phyloP scores from a whole-genome alignment of 2,888 invertebrate genomes.

The Apodemia duryi region DNA sequence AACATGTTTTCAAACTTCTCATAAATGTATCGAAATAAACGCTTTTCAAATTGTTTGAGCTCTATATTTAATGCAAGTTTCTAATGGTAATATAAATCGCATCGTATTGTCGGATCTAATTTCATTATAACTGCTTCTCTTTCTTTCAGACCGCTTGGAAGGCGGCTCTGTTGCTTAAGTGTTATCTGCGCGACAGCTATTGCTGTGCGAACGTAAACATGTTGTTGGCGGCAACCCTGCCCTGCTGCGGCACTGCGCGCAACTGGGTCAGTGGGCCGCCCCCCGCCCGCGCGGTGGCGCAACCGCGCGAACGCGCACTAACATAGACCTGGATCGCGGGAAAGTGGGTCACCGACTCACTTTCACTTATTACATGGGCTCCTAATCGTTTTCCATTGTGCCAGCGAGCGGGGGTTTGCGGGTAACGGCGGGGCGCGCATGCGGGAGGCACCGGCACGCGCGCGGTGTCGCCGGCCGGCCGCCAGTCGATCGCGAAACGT shows the following conservation, averaged over 20 bases:
- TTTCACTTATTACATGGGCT: conserved; percentile 93
- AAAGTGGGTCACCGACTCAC: conserved; percentile 95
- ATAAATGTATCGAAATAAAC: too few species aligned
- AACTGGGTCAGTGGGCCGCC: conserved; percentile 93
- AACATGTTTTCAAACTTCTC: too few species aligned
- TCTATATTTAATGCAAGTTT: too few species aligned
- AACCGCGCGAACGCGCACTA: conserved; percentile 81
- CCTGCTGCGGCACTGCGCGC: conserved; percentile 82
- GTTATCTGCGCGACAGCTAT: conserved; percentile 43
- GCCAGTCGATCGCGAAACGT: conserved; percentile 75
- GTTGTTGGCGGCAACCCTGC: conserved; percentile 75
- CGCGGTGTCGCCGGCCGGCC: conserved; percentile 71
- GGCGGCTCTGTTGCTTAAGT: conserved; percentile 18
- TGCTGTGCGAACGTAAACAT: conserved; percentile 69
- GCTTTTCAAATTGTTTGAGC: too few species aligned
- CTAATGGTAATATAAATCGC: not conserved
- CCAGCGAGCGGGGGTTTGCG: conserved; percentile 77
- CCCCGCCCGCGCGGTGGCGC: conserved; percentile 75
- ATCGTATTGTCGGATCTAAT: not conserved
- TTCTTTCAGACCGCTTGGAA: not conserved
- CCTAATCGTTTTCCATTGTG: conserved; percentile 86
- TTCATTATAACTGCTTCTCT: not conserved
- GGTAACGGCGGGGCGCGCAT: conserved; percentile 72
- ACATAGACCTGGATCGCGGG: conserved; percentile 95
- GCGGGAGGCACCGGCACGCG: conserved; percentile 75